A percentile compares a stretch with the other conserved stretches of the same genome.
These are phyloP conservation scores for Trichonephila inaurata DNA, from an alignment of 1,140 invertebrate genomes.

Conservation along the genomic window DNA sequence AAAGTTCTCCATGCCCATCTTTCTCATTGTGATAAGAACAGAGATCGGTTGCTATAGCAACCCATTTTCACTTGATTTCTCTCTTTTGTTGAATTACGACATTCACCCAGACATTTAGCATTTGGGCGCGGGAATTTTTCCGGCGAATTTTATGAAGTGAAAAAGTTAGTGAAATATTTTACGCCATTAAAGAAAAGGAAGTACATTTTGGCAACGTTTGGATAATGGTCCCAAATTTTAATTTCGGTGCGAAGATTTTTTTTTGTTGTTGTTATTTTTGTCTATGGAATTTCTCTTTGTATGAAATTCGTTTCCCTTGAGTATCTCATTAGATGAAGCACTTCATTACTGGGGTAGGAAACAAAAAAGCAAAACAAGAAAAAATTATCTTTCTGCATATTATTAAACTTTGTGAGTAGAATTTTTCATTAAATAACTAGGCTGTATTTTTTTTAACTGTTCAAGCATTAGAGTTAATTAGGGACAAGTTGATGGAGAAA, in stretches of 20 bases:
- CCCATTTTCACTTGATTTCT: constrained; percentile 18
- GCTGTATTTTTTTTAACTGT: neutral
- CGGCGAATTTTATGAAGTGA: neutral
- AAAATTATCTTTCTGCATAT: neutral
- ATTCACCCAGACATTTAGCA: neutral
- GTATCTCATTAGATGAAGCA: neutral
- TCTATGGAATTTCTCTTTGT: neutral
- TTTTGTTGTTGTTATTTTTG: neutral
- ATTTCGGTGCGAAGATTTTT: neutral
- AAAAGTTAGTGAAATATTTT: constrained; percentile 2
- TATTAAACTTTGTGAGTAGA: neutral
- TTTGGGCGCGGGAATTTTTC: neutral
- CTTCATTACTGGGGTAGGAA: neutral
- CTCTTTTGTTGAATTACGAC: constrained; percentile 8
- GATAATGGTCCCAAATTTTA: neutral
- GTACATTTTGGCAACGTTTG: neutral
- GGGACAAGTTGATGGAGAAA: neutral
- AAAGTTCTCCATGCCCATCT: neutral
- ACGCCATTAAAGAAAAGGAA: neutral
- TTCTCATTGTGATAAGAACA: neutral
- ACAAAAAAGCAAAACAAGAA: neutral
- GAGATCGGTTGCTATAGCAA: neutral
- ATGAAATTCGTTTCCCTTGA: neutral
- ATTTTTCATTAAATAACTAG: neutral
- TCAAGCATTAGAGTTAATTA: neutral